phyloP scores from a whole-genome alignment of 2,888 invertebrate species.

The Cerastis rubricosa region DNA sequence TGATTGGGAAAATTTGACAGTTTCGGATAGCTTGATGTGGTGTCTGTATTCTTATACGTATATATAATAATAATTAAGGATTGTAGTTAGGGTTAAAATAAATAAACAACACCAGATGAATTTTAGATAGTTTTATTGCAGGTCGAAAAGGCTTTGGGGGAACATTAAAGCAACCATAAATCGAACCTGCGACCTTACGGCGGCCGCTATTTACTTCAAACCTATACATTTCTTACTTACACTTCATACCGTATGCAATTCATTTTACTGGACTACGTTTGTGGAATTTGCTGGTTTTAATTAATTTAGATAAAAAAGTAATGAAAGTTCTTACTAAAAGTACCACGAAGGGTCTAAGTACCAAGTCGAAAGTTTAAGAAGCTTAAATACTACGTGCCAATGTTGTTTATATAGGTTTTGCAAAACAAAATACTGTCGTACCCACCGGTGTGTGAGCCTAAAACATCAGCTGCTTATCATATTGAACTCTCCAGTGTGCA shows the following conservation, averaged over 20 bases:
- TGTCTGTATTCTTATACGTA: background rate
- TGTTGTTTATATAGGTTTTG: constrained; percentile 46
- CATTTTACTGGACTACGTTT: background rate
- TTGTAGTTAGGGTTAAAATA: background rate
- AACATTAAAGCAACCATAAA: constrained; percentile 79
- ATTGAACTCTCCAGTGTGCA: background rate
- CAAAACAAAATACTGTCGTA: constrained; percentile 18
- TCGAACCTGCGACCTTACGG: constrained; percentile 66
- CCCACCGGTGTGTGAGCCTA: background rate
- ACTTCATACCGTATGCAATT: constrained; percentile 64
- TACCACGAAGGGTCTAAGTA: constrained; percentile 20
- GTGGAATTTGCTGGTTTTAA: background rate
- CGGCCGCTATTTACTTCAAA: constrained; percentile 57
- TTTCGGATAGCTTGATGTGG: too few species aligned
- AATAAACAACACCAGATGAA: constrained; percentile 67
- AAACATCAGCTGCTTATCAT: background rate
- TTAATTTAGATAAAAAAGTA: background rate
- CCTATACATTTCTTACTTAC: constrained; percentile 58
- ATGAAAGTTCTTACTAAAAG: constrained; percentile 12
- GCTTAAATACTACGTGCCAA: constrained; percentile 11
- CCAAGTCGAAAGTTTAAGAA: background rate
- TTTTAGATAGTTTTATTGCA: constrained; percentile 78
- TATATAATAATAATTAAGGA: background rate
- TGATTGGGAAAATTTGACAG: too few species aligned
- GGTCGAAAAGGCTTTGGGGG: constrained; percentile 78